Evolutionary conservation across 2,888 invertebrate species (phyloP).

Genomic region (Mythimna impura): DNA sequence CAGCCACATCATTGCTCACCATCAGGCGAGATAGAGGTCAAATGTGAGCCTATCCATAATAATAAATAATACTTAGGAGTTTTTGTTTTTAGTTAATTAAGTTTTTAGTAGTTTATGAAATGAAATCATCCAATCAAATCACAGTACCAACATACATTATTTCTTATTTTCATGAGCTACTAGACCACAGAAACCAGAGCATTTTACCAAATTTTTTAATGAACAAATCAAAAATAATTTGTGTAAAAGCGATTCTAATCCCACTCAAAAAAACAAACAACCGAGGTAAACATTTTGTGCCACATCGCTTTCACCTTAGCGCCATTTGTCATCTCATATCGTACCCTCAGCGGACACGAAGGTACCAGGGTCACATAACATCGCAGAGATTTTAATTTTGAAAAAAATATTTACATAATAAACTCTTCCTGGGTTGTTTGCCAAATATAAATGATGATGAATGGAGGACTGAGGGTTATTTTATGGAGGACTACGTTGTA

Average conservation of each 20-base stretch:
- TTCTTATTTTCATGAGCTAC: too few relatives aligned
- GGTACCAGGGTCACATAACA: constrained; percentile 52
- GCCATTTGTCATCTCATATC: constrained; percentile 61
- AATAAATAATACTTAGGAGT: too few relatives aligned
- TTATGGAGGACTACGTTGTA: constrained; percentile 35
- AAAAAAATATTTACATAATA: constrained; percentile 45
- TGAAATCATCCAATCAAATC: too few relatives aligned
- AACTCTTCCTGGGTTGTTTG: constrained; percentile 53
- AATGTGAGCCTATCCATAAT: too few relatives aligned
- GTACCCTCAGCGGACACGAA: constrained; percentile 36
- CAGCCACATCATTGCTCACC: too few relatives aligned
- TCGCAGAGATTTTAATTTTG: constrained; percentile 53
- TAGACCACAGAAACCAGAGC: too few relatives aligned
- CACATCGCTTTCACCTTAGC: constrained; percentile 34
- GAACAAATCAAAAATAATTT: constrained; percentile 1
- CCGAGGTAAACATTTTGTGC: constrained; percentile 42
- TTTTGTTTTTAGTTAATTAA: too few relatives aligned
- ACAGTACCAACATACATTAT: too few relatives aligned
- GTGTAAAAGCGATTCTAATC: constrained; percentile 1
- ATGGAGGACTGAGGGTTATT: constrained; percentile 39
- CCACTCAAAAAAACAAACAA: constrained; percentile 25
- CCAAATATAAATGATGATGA: constrained; percentile 56
- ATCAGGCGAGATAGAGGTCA: too few relatives aligned
- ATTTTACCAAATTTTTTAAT: neutral
- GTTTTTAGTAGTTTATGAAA: too few relatives aligned